phyloP scores from a whole-genome alignment of 2,888 invertebrate genomes.

The Megalurothrips usitatus region DNA sequence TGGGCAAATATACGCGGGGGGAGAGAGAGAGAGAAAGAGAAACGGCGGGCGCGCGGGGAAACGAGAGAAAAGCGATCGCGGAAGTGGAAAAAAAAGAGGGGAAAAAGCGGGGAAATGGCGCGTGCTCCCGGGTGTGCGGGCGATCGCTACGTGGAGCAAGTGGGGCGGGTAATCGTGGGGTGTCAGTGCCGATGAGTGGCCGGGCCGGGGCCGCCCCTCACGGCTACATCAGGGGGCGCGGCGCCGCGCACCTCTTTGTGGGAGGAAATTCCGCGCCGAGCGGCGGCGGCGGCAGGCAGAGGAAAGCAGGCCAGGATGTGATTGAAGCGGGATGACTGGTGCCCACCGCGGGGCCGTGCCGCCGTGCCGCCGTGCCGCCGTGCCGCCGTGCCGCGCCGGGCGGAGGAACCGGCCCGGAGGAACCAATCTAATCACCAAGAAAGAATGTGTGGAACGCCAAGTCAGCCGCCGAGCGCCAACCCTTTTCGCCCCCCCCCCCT shows the following conservation, averaged over 20 bases:
- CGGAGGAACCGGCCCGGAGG: not conserved
- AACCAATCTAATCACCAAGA: constrained; percentile 12
- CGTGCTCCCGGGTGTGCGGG: too few species aligned
- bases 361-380: too few species aligned
- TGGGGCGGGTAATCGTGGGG: not conserved
- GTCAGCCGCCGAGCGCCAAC: not conserved
- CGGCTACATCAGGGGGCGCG: not conserved
- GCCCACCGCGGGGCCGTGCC: not conserved
- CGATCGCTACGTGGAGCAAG: too few species aligned
- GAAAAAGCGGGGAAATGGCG: too few species aligned
- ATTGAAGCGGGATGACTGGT: constrained; percentile 1
- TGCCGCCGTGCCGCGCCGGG: not conserved
- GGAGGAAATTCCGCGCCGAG: not conserved
- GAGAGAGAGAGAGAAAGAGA: too few species aligned
- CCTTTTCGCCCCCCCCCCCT: not conserved
- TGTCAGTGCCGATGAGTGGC: not conserved
- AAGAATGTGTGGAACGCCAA: constrained; percentile 15
- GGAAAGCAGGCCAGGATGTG: not conserved
- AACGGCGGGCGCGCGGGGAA: too few species aligned
- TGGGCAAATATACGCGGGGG: too few species aligned
- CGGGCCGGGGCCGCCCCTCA: not conserved
- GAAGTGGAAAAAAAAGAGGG: too few species aligned
- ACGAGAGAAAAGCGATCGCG: too few species aligned
- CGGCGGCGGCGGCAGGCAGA: not conserved
- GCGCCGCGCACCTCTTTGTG: not conserved